Conservation (phyloP, 92 coral and sea anemone species). For the Paramuricea clavata region DNA sequence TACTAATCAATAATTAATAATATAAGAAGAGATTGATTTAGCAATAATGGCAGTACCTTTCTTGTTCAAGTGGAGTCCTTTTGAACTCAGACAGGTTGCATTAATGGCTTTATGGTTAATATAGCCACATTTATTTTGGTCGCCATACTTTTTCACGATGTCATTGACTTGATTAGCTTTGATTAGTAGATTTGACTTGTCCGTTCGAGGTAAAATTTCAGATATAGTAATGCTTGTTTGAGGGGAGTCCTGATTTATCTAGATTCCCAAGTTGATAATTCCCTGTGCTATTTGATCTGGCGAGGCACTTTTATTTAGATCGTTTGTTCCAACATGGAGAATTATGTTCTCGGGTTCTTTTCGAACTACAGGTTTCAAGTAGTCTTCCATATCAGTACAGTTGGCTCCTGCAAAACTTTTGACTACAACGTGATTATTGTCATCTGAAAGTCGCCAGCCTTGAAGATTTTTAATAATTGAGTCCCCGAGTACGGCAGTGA, state of each 20-base stretch:
- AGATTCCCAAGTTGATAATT: conserved; percentile 56
- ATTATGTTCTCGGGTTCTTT: conserved; percentile 69
- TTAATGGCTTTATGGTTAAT: conserved; percentile 18
- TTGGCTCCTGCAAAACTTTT: conserved; percentile 67
- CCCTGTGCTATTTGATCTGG: conserved; percentile 63
- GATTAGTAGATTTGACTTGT: conserved; percentile 39
- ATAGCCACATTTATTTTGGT: conserved; percentile 6
- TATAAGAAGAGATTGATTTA: background rate
- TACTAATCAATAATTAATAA: background rate
- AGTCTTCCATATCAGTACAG: conserved; percentile 72
- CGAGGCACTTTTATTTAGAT: conserved; percentile 27
- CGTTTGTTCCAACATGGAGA: conserved; percentile 58
- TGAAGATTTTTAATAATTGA: background rate
- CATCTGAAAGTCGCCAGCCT: conserved; percentile 50
- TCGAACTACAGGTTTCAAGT: conserved; percentile 58
- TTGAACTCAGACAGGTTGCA: too few species aligned
- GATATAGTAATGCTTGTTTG: conserved; percentile 54
- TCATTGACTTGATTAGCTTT: conserved; percentile 54
- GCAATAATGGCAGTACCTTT: too few species aligned
- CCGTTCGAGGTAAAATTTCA: conserved; percentile 50
- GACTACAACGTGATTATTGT: conserved; percentile 58
- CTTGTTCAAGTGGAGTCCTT: too few species aligned
- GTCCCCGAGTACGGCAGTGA: background rate
- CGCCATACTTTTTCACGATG: background rate
- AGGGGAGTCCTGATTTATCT: conserved; percentile 66